Evolutionary conservation across 2,113 vertebrate genomes (phyloP).

Genomic region (Pteropus alecto): DNA sequence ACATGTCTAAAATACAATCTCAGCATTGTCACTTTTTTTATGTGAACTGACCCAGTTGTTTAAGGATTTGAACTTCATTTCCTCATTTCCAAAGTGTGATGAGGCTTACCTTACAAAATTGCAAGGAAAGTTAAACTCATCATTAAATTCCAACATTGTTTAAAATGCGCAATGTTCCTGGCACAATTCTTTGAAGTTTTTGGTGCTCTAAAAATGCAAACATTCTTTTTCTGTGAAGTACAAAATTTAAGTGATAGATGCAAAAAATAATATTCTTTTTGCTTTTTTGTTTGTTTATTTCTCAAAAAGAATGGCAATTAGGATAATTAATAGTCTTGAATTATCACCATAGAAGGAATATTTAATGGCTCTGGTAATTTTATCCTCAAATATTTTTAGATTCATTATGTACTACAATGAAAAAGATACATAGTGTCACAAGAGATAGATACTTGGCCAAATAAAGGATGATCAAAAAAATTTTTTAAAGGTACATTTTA

Average conservation of each 20-base stretch:
- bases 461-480: neutral
- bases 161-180: neutral
- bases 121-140: neutral
- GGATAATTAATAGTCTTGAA: neutral
- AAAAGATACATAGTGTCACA: neutral
- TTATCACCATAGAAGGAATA: neutral
- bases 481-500: neutral
- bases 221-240: neutral
- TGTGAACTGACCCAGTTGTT: neutral
- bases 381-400: neutral
- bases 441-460: neutral
- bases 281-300: neutral
- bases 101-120: neutral
- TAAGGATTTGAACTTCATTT: neutral
- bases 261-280: neutral
- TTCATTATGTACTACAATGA: neutral
- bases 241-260: neutral
- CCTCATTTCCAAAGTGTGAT: neutral
- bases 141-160: neutral
- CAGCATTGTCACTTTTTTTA: neutral
- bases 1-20: neutral
- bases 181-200: neutral
- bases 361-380: neutral
- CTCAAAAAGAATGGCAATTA: neutral
- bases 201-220: neutral